Conservation (phyloP, 64 coral and sea anemone genomes). For the Stichodactyla mertensii region DNA sequence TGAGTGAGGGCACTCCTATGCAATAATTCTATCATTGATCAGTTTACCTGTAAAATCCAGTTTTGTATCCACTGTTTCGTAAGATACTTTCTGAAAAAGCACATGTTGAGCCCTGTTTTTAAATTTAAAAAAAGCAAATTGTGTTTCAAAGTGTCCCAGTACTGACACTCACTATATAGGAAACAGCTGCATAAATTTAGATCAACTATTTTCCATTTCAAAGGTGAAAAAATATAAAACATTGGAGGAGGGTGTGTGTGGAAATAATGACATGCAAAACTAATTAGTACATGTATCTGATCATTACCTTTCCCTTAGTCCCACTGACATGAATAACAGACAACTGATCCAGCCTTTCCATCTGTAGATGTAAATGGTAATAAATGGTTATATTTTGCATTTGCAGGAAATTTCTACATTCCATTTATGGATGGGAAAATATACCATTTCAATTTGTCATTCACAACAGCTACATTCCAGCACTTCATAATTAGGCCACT, state of each 20-base stretch:
- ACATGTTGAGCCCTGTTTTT: slow-evolving; percentile 65
- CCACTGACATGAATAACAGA: slow-evolving; percentile 94
- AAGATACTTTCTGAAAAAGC: slow-evolving; percentile 93
- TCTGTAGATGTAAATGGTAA: slow-evolving; percentile 25
- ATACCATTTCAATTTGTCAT: too few species aligned
- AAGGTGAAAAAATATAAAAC: too few species aligned
- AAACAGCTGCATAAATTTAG: too few species aligned
- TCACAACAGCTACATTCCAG: too few species aligned
- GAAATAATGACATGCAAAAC: too few species aligned
- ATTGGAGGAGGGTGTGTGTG: too few species aligned
- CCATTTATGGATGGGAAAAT: too few species aligned
- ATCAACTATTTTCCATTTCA: too few species aligned
- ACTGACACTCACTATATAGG: not conserved
- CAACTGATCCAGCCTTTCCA: slow-evolving; percentile 80
- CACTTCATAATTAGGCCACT: too few species aligned
- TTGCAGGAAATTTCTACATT: too few species aligned
- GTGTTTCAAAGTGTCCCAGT: slow-evolving; percentile 17
- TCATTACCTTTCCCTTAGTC: slow-evolving; percentile 89
- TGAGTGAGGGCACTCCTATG: not conserved
- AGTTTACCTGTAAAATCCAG: slow-evolving; percentile 89
- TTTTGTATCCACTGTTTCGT: slow-evolving; percentile 65
- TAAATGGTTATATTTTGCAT: too few species aligned
- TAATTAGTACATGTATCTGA: too few species aligned
- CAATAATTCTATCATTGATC: not conserved
- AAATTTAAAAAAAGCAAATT: not conserved